phyloP scores from a whole-genome alignment of 1,140 invertebrate genomes.

The Melanaphis sacchari region DNA sequence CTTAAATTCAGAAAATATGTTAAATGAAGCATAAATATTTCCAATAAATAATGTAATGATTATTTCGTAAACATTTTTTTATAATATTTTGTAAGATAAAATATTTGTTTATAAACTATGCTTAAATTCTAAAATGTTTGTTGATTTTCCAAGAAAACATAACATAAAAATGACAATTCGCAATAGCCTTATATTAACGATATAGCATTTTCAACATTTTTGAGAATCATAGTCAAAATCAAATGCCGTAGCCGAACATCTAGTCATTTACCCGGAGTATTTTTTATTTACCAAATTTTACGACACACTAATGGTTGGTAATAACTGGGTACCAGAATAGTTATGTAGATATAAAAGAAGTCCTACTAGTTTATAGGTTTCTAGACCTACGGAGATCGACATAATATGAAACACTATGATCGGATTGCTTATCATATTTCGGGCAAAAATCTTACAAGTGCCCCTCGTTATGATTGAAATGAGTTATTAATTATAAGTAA shows the following conservation, averaged over 20 bases:
- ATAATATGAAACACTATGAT: background rate
- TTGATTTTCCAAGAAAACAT: background rate
- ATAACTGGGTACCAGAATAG: background rate
- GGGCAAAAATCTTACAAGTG: conserved; percentile 12
- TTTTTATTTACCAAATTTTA: background rate
- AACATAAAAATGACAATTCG: background rate
- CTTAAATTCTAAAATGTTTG: background rate
- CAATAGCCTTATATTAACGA: background rate
- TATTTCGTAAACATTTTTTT: too few species aligned
- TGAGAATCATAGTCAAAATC: background rate
- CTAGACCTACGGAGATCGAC: background rate
- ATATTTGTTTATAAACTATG: too few species aligned
- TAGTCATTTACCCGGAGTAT: too few species aligned
- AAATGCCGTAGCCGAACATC: too few species aligned
- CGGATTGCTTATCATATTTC: background rate
- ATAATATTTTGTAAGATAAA: background rate
- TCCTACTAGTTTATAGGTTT: background rate
- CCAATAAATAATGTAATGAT: background rate
- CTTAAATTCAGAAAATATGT: background rate
- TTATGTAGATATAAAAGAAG: background rate
- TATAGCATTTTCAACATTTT: background rate
- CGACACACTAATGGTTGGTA: background rate
- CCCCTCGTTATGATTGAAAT: background rate
- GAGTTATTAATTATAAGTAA: background rate
- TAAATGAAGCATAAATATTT: background rate